Conservation (phyloP, 35 echinoderm and acorn worm genomes). For the Diadema setosum region DNA sequence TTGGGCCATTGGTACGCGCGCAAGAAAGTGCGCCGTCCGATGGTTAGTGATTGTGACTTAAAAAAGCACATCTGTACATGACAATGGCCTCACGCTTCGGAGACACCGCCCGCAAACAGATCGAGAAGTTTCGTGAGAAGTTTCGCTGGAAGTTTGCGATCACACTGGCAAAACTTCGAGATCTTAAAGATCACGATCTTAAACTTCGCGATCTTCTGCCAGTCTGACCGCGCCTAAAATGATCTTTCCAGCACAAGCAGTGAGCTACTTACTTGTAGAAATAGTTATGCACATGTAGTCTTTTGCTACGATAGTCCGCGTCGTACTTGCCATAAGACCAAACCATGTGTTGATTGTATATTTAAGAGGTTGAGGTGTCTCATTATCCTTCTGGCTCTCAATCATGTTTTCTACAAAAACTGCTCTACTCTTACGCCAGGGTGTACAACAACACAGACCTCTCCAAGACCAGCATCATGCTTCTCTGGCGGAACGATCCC, state of each 20-base stretch:
- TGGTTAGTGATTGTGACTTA: too few species aligned
- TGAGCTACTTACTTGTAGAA: neutral
- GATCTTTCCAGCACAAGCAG: neutral
- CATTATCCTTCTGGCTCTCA: neutral
- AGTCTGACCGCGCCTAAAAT: neutral
- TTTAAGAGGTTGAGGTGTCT: neutral
- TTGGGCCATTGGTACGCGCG: too few species aligned
- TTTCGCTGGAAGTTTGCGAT: too few species aligned
- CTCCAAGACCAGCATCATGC: conserved; percentile 40
- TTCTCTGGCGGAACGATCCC: conserved; percentile 86
- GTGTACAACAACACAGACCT: conserved; percentile 74
- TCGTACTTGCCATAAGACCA: neutral
- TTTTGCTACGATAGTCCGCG: neutral
- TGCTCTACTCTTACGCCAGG: conserved; percentile 35
- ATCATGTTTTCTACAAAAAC: neutral
- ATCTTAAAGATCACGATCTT: too few species aligned
- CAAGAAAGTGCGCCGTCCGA: too few species aligned
- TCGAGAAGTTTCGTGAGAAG: too few species aligned
- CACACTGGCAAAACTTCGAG: too few species aligned
- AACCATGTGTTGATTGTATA: neutral
- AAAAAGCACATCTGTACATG: too few species aligned
- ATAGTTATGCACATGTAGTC: too few species aligned
- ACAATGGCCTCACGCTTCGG: too few species aligned
- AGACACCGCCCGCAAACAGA: too few species aligned
- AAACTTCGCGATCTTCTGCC: too few species aligned